Evolutionary conservation across 2,113 vertebrate species (phyloP).

Genomic region (Lophotis ruficrista): DNA sequence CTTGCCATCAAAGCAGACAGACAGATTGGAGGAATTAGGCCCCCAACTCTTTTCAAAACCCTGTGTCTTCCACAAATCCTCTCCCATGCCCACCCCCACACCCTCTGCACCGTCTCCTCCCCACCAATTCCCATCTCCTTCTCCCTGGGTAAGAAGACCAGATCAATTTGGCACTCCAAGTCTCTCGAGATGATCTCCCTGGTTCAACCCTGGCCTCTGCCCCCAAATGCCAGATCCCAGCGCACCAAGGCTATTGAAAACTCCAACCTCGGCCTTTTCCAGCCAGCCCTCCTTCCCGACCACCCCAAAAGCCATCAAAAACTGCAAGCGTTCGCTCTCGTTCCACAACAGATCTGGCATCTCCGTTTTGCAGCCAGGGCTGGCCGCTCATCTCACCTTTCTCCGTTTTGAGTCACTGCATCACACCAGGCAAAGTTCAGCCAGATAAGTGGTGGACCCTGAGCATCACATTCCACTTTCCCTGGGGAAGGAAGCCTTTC

Average conservation of each 20-base stretch:
- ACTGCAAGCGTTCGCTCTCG: accelerated
- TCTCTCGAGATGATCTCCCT: not conserved
- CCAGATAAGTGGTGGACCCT: not conserved
- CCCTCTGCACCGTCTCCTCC: not conserved
- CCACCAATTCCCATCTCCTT: not conserved
- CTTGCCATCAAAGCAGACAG: too few species aligned
- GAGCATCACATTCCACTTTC: not conserved
- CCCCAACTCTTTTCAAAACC: not conserved
- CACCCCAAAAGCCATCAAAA: not conserved
- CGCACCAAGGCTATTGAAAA: not conserved
- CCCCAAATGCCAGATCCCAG: not conserved
- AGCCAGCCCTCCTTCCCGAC: not conserved
- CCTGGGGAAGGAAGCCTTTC: not conserved
- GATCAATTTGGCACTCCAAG: too few species aligned
- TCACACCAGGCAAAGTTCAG: conserved; percentile 40
- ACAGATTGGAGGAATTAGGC: not conserved
- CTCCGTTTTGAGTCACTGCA: not conserved
- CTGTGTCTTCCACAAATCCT: not conserved
- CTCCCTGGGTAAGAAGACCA: not conserved
- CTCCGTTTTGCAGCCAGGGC: not conserved
- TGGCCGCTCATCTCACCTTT: not conserved
- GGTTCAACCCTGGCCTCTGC: not conserved
- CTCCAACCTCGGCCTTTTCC: not conserved
- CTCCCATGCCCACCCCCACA: accelerated
- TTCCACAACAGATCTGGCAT: not conserved